Evolutionary conservation across 1,140 invertebrate species (phyloP).

Genomic region (Drosophila guanche): DNA sequence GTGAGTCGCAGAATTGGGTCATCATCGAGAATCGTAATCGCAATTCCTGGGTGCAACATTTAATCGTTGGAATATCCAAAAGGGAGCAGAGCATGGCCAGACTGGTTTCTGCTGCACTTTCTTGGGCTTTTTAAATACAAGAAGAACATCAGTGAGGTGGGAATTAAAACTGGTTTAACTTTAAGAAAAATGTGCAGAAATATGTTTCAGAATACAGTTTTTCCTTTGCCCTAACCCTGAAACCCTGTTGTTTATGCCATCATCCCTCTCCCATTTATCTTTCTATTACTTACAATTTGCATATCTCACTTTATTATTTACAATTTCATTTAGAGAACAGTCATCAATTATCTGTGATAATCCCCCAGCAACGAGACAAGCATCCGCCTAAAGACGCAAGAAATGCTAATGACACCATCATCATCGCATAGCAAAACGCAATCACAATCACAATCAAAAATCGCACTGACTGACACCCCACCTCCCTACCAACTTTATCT

Average conservation of each 20-base stretch:
- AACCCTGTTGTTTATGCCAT: conserved; percentile 14
- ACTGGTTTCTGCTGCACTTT: conserved; percentile 7
- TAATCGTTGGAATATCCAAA: conserved; percentile 9
- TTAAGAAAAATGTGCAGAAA: no score
- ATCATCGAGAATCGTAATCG: conserved; percentile 39
- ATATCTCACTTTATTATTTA: conserved; percentile 28
- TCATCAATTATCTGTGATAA: conserved; percentile 37
- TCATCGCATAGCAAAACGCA: background rate
- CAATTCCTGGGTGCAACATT: conserved; percentile 17
- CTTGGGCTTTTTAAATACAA: conserved; percentile 8
- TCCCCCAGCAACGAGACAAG: conserved; percentile 41
- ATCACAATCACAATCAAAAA: no score
- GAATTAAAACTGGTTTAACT: no score
- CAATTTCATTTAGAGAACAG: conserved; percentile 54
- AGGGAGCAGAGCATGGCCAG: background rate
- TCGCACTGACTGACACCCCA: no score
- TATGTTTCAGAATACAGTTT: no score
- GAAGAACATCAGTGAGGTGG: background rate
- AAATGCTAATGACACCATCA: conserved; percentile 62
- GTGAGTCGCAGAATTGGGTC: conserved; percentile 54
- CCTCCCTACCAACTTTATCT: background rate
- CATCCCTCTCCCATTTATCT: conserved; percentile 4
- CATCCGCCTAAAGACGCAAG: conserved; percentile 63
- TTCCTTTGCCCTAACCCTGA: conserved; percentile 1
- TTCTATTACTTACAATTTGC: background rate